A percentile compares a stretch with the other conserved stretches of the same genome.
phyloP scores from a whole-genome alignment of 2,113 vertebrate genomes.

The Montifringilla adamsi region DNA sequence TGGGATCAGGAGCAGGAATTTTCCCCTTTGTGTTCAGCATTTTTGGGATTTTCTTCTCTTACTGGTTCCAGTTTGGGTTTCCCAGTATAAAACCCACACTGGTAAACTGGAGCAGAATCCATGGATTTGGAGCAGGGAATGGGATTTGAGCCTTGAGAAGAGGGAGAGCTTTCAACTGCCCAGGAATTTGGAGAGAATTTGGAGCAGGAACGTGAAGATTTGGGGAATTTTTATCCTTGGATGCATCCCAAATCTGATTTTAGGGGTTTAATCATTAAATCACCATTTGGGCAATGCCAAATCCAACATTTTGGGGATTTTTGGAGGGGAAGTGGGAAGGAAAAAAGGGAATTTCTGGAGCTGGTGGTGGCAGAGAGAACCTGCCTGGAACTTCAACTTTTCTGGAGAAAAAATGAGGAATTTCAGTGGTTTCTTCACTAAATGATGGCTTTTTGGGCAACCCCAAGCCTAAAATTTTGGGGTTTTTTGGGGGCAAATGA shows the following conservation, averaged over 20 bases:
- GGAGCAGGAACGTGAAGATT: accelerated
- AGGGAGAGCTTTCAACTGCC: too few species aligned
- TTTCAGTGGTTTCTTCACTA: accelerated
- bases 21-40: neutral
- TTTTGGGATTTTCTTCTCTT: neutral
- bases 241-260: neutral
- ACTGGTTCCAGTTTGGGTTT: neutral
- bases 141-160: too few species aligned
- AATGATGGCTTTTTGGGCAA: too few species aligned
- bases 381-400: neutral
- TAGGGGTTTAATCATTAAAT: neutral
- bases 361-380: neutral
- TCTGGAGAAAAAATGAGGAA: neutral
- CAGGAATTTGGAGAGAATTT: too few species aligned
- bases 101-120: neutral
- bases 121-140: neutral
- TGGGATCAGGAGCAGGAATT: neutral
- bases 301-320: too few species aligned
- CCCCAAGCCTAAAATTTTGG: accelerated
- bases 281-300: neutral
- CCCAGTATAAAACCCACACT: neutral
- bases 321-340: too few species aligned
- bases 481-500: neutral
- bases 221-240: neutral
- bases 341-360: too few species aligned